Conservation (phyloP, 30 jellyfish, hydroid and myxozoan species). For the Mastigias papua region DNA sequence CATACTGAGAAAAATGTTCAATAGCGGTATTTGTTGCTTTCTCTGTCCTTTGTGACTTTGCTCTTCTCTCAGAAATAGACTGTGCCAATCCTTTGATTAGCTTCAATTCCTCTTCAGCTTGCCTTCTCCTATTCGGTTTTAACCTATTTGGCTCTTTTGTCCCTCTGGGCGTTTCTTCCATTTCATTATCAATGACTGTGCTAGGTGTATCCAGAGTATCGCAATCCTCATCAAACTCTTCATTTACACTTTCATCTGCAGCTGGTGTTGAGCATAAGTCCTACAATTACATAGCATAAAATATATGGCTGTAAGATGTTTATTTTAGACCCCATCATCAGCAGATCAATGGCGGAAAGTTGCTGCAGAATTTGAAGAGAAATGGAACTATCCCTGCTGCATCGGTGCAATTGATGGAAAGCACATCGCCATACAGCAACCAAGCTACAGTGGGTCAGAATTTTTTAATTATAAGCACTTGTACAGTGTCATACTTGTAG, state of each 20-base stretch:
- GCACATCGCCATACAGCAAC: conserved; percentile 63
- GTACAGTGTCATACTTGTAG: conserved; percentile 40
- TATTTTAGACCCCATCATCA: conserved; percentile 38
- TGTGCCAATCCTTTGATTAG: conserved; percentile 17
- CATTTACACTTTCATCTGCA: neutral
- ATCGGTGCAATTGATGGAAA: conserved; percentile 75
- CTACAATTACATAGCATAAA: neutral
- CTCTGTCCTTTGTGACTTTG: conserved; percentile 7
- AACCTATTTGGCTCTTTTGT: conserved; percentile 10
- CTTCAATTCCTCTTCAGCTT: conserved; percentile 15
- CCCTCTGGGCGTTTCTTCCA: neutral
- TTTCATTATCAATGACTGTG: neutral
- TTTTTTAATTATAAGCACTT: conserved; percentile 61
- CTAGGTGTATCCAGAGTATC: neutral
- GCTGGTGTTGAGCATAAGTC: conserved; percentile 8
- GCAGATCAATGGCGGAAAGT: conserved; percentile 49
- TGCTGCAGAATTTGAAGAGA: conserved; percentile 37
- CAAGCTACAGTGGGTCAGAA: conserved; percentile 67
- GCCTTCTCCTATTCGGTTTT: conserved; percentile 15
- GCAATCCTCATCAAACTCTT: neutral
- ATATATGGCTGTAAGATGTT: neutral
- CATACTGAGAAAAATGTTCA: conserved; percentile 4
- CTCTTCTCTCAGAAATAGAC: conserved; percentile 8
- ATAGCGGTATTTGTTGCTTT: neutral
- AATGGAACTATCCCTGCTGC: conserved; percentile 72